Conservation (phyloP, 2,797 vertebrate species). For the Manis javanica region DNA sequence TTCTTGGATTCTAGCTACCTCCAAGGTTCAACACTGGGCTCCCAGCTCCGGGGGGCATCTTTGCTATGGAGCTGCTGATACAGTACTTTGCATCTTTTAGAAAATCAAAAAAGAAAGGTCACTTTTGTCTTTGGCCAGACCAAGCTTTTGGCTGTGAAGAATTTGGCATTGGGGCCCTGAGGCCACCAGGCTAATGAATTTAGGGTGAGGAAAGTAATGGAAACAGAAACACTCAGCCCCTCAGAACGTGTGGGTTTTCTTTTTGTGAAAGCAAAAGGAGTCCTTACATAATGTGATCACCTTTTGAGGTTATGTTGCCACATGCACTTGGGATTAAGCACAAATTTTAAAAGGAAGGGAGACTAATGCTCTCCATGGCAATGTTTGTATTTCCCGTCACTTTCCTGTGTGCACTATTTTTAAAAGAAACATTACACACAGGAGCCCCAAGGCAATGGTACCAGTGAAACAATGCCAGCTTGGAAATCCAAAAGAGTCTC, state of each 20-base stretch:
- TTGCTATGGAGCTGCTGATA: not conserved
- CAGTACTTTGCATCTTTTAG: not conserved
- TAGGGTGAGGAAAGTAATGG: not conserved
- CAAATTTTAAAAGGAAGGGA: conserved; percentile 5
- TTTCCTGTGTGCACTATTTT: conserved; percentile 48
- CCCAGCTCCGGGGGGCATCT: not conserved
- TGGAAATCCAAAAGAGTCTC: conserved; percentile 65
- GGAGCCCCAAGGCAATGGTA: not conserved
- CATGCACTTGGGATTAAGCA: not conserved
- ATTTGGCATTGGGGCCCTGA: not conserved
- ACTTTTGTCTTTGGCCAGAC: not conserved
- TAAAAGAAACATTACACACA: conserved; percentile 64
- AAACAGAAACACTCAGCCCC: not conserved
- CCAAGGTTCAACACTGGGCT: not conserved
- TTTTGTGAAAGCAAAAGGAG: not conserved
- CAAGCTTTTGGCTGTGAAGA: not conserved
- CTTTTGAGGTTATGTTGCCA: not conserved
- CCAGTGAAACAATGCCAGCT: conserved; percentile 26
- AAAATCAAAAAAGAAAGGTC: conserved; percentile 11
- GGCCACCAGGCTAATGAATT: not conserved
- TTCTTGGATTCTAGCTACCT: not conserved
- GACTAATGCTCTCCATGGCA: not conserved
- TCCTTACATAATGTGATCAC: not conserved
- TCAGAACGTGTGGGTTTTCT: not conserved
- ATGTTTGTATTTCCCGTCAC: conserved; percentile 57